These are phyloP conservation scores for Holacanthella duospinosa DNA, from an alignment of 2,888 invertebrate genomes.

Conservation along the genomic window DNA sequence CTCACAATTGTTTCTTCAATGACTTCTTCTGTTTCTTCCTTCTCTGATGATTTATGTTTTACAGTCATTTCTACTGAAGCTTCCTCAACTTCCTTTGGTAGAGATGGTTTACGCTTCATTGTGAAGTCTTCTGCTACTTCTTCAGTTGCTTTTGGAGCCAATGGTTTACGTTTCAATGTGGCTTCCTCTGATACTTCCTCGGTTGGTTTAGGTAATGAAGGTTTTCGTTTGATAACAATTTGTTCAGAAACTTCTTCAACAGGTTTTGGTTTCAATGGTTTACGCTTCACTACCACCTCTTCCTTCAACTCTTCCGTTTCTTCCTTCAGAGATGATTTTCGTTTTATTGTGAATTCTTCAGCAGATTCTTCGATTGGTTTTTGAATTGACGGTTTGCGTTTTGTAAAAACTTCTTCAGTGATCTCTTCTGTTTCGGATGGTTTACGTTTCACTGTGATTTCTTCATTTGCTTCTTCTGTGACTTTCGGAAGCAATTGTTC, in stretches of 20 bases:
- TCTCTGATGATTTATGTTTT: conserved; percentile 22
- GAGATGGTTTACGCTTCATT: conserved; percentile 20
- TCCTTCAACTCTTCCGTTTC: conserved; percentile 1
- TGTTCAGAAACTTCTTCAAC: neutral
- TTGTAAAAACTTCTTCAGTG: conserved; percentile 22
- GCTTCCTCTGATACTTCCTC: neutral
- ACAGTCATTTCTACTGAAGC: conserved; percentile 29
- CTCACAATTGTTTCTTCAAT: conserved; percentile 9
- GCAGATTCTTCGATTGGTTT: conserved; percentile 7
- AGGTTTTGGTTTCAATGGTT: conserved; percentile 26
- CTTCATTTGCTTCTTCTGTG: conserved; percentile 30
- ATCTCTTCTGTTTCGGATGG: conserved; percentile 24
- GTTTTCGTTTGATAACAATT: neutral
- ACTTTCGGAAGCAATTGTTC: conserved; percentile 16
- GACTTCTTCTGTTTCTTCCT: conserved; percentile 28
- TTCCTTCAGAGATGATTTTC: neutral
- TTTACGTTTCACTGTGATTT: conserved; percentile 40
- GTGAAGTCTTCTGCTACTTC: neutral
- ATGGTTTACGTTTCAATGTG: neutral
- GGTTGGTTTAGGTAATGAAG: neutral
- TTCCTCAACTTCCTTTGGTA: conserved; percentile 18
- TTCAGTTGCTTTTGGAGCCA: neutral
- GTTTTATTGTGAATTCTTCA: neutral
- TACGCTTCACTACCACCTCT: conserved; percentile 41
- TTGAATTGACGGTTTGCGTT: conserved; percentile 17